Conservation (phyloP, 2,113 vertebrate genomes). For the Prinia subflava region DNA sequence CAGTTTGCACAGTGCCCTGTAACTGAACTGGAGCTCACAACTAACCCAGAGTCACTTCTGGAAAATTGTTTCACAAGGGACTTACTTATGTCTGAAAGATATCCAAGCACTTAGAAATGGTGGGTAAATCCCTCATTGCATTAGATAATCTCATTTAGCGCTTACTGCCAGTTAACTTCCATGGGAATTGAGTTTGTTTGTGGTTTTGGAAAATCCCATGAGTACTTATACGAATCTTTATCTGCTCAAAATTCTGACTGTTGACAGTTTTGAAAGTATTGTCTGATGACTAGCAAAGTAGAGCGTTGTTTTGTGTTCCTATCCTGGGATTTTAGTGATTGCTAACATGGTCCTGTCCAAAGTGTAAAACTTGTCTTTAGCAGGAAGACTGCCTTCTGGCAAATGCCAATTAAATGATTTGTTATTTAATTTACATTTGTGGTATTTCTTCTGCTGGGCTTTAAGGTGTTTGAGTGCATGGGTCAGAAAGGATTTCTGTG, state of each 20-base stretch:
- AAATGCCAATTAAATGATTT: not conserved
- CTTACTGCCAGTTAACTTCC: not conserved
- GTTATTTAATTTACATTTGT: not conserved
- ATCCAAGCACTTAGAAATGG: not conserved
- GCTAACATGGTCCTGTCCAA: not conserved
- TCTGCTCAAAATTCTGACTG: not conserved
- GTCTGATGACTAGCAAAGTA: not conserved
- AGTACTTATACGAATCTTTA: not conserved
- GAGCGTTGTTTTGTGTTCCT: not conserved
- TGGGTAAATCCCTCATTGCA: not conserved
- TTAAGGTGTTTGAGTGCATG: constrained; percentile 10
- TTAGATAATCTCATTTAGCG: not conserved
- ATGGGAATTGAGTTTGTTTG: not conserved
- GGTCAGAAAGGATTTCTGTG: constrained; percentile 9
- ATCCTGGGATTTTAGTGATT: not conserved
- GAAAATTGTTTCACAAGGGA: not conserved
- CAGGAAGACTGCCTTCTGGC: not conserved
- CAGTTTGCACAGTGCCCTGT: not conserved
- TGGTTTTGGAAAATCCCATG: not conserved
- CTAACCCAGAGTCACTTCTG: not conserved
- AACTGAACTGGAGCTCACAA: not conserved
- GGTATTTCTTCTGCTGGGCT: not conserved
- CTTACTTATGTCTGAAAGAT: not conserved
- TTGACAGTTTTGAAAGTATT: not conserved
- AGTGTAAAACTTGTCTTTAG: not conserved